phyloP scores from a whole-genome alignment of 2,797 vertebrate genomes.

The Setipinna tenuifilis region DNA sequence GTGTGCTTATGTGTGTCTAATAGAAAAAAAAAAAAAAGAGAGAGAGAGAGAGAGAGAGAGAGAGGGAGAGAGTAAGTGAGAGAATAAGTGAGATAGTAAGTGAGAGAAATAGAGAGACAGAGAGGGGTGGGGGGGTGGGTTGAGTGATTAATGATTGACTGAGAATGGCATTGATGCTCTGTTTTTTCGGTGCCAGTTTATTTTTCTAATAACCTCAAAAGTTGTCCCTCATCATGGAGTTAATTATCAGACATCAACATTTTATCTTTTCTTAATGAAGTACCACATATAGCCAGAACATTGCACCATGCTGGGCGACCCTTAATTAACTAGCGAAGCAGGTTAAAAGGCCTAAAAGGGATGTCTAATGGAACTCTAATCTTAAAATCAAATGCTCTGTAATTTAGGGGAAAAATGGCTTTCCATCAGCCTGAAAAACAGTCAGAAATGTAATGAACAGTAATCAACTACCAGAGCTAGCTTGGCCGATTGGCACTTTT shows the following conservation, averaged over 20 bases:
- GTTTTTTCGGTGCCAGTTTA: not conserved
- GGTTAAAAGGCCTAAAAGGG: not conserved
- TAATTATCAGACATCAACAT: constrained; percentile 12
- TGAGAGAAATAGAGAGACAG: too few relatives aligned
- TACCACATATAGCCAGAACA: not conserved
- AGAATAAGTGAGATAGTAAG: too few relatives aligned
- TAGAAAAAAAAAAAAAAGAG: too few relatives aligned
- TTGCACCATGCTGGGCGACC: not conserved
- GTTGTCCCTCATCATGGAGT: not conserved
- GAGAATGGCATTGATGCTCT: not conserved
- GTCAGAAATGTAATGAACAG: too few relatives aligned
- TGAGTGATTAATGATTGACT: too few relatives aligned
- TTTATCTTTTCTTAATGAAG: not conserved
- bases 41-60: not conserved
- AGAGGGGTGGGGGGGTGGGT: too few relatives aligned
- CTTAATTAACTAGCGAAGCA: not conserved
- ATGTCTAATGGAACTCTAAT: not conserved
- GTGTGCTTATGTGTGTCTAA: not conserved
- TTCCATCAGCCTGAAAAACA: not conserved
- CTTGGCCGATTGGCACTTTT: not conserved
- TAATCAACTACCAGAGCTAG: not conserved
- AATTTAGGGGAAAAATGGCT: not conserved
- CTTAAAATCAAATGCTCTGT: not conserved
- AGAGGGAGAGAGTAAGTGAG: not conserved
- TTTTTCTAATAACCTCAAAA: not conserved